Evolutionary conservation across 2,888 invertebrate species (phyloP).

Genomic region (Piscicola geometra): DNA sequence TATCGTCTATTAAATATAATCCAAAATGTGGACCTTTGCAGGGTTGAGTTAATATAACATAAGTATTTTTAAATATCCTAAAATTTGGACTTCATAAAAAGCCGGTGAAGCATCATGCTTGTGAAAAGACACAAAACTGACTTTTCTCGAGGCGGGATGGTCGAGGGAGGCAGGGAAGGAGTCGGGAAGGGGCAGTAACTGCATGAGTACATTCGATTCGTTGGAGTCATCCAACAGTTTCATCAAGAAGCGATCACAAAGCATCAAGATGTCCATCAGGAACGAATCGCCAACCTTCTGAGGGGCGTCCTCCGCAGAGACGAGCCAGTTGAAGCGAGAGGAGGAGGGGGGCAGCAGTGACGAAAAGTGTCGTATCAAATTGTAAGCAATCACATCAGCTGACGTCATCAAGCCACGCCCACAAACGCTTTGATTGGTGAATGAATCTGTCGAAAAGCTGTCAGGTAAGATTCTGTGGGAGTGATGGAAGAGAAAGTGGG

Average conservation of each 20-base stretch:
- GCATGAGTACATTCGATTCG: constrained; percentile 37
- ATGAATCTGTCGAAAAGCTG: too few relatives aligned
- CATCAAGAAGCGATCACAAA: constrained; percentile 9
- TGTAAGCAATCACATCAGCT: constrained; percentile 74
- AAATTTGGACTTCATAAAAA: too few relatives aligned
- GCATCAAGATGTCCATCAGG: too few relatives aligned
- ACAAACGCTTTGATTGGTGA: too few relatives aligned
- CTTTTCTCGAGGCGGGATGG: constrained; percentile 60
- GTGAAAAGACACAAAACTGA: too few relatives aligned
- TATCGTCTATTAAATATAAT: too few relatives aligned
- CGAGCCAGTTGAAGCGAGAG: constrained; percentile 74
- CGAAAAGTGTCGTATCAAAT: constrained; percentile 70
- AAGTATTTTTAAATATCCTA: too few relatives aligned
- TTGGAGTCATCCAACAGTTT: background rate
- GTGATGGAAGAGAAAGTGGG: too few relatives aligned
- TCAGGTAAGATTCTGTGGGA: too few relatives aligned
- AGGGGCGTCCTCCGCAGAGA: constrained; percentile 72
- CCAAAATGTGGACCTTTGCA: too few relatives aligned
- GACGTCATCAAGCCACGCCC: constrained; percentile 53
- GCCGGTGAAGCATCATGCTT: too few relatives aligned
- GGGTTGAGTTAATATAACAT: too few relatives aligned
- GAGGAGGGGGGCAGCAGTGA: constrained; percentile 71
- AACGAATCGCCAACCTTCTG: constrained; percentile 59
- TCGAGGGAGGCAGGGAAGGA: constrained; percentile 68
- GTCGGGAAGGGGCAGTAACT: constrained; percentile 71